Percentiles rank a stretch among this genome's conserved stretches.
Evolutionary conservation across 2,113 vertebrate species (phyloP).

Genomic region (Spea bombifrons): DNA sequence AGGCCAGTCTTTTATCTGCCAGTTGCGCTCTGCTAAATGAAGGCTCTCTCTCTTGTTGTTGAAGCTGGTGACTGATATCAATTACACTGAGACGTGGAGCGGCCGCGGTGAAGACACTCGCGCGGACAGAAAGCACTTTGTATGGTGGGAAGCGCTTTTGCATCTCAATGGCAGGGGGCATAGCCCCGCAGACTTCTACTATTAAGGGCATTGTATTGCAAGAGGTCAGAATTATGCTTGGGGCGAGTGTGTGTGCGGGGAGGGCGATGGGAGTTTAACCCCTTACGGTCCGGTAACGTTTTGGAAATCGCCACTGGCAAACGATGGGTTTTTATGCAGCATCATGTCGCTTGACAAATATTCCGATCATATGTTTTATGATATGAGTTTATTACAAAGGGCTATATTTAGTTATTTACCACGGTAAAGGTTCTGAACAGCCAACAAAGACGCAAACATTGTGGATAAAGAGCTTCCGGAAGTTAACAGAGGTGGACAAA

Average conservation of each 20-base stretch:
- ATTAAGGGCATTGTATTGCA: conserved; percentile 3
- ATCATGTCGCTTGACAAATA: no score
- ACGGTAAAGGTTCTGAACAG: no score
- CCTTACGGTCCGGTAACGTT: background rate
- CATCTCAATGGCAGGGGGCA: conserved; percentile 2
- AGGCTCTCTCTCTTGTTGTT: background rate
- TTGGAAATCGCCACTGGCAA: background rate
- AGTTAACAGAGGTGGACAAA: no score
- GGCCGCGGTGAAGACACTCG: conserved; percentile 25
- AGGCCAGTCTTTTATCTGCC: conserved; percentile 6
- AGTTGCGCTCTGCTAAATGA: conserved; percentile 24
- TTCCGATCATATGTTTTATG: no score
- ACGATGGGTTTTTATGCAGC: no score
- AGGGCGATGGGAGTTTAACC: background rate
- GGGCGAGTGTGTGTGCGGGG: background rate
- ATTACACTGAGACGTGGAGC: conserved; percentile 22
- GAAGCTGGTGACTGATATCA: conserved; percentile 30
- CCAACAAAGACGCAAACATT: no score
- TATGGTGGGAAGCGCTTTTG: conserved; percentile 9
- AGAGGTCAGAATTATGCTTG: background rate
- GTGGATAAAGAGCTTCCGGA: no score
- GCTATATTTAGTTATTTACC: no score
- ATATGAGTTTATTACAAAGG: no score
- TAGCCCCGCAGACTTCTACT: background rate
- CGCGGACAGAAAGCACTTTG: conserved; percentile 35